Evolutionary conservation across 2,888 invertebrate genomes (phyloP), one percentile per base, ranked within the genome.

Genomic region (Beris morrisii): DNA sequence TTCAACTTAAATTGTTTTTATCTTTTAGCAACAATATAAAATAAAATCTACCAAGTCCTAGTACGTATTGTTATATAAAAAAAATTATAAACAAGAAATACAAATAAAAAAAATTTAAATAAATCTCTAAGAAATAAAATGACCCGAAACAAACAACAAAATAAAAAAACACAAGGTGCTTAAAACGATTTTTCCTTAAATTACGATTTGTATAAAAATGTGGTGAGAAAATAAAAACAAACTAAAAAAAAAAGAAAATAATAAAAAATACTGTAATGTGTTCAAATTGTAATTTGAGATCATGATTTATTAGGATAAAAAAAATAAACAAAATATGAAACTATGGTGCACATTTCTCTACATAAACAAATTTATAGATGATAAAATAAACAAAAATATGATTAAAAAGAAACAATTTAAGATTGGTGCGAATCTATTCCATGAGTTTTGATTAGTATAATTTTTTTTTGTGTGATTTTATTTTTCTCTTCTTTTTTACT

Each of bases 101-200:
- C 13, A 53, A n/a, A 30, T 30, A 45, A 59, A 55, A 56, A 38
- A 38, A 38, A 13, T 55, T 22, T 46, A 52, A 63, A 32, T 11
- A 55, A 55, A 59, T 22, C 30, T 48, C 56, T 56, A 44, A 53
- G 28, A 56, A 65, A 46, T 28, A 57, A 54, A 50, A 57, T 11
- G 43, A 58, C 57, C 15, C 52, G 50, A 53, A 13, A 52, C 22
- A 13, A 46, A 61, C 45, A 55, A 48, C 45, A 58, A 48, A 44
- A 59, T 38, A 67, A 67, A 67, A 67, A 58, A 67, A 67, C 67
- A 64, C 64, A 67, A 58, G 67, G 67, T 67, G 67, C 67, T 67
- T 67, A 67, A 57, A 64, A 64, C 46, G 38, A 9, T 50, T 67
- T 67, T 67, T 67, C 67, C 67, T 67, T 67, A 59, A 67, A 65